These are phyloP conservation scores for Dasyornis broadbenti DNA, from an alignment of 2,113 vertebrate genomes.

Conservation along the genomic window DNA sequence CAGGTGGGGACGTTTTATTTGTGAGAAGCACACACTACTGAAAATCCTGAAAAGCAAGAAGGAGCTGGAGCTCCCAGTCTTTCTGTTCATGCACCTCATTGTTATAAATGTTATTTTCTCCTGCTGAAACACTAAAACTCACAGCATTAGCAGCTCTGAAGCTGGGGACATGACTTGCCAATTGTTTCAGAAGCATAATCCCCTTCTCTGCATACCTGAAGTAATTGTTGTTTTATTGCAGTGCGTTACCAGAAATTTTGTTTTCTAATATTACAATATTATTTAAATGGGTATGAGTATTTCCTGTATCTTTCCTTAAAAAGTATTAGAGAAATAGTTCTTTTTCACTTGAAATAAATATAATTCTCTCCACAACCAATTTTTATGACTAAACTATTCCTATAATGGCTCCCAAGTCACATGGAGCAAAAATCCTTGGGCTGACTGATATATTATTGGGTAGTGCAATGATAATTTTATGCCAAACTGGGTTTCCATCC, in stretches of 20 bases:
- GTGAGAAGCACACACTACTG: neutral
- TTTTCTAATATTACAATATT: neutral
- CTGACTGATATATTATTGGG: neutral
- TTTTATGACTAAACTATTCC: neutral
- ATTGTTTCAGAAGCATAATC: neutral
- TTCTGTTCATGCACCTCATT: neutral
- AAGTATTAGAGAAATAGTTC: neutral
- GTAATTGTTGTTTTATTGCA: neutral
- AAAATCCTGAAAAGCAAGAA: neutral
- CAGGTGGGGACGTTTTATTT: neutral
- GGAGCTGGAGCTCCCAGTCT: neutral
- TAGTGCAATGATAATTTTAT: neutral
- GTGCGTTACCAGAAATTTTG: neutral
- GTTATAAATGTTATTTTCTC: neutral
- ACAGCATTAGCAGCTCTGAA: fast-evolving
- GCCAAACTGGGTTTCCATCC: neutral
- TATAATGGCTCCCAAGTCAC: neutral
- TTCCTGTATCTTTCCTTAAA: neutral
- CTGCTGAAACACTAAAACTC: neutral
- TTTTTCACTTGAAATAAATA: neutral
- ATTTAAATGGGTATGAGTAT: neutral
- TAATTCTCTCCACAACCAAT: neutral
- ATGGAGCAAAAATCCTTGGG: neutral
- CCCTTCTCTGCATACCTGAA: neutral
- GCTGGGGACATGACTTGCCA: neutral